Conservation (phyloP, 1,140 invertebrate species). For the Prorops nasuta region DNA sequence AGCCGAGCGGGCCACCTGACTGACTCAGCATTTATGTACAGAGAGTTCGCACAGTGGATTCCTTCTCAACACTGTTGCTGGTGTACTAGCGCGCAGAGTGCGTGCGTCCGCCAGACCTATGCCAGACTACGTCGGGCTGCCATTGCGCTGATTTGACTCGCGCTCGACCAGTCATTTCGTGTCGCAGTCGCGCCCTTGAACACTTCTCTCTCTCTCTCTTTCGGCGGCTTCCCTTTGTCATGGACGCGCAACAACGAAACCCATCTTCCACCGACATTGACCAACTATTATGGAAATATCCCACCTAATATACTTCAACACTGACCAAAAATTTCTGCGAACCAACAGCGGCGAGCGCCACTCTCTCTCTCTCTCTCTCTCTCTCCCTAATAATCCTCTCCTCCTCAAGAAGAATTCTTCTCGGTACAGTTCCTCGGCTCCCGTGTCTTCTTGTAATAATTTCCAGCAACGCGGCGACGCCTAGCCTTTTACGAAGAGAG, state of each 20-base stretch:
- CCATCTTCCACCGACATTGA: too few species aligned
- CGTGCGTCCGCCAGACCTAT: conserved; percentile 26
- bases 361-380: not conserved
- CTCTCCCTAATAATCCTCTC: not conserved
- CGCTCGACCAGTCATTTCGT: conserved; percentile 7
- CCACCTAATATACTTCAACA: too few species aligned
- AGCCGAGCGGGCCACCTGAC: conserved; percentile 30
- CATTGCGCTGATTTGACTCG: conserved; percentile 21
- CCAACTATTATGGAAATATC: too few species aligned
- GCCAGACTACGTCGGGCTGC: conserved; percentile 27
- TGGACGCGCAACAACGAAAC: too few species aligned
- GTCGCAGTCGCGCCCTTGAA: conserved; percentile 28
- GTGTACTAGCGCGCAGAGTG: conserved; percentile 16
- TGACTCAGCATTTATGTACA: conserved; percentile 34
- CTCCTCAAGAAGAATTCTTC: not conserved
- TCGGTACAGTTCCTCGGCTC: conserved; percentile 2
- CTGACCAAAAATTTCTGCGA: too few species aligned
- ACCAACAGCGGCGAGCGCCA: not conserved
- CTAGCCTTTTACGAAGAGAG: too few species aligned
- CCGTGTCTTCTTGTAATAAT: too few species aligned
- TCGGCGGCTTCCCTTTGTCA: too few species aligned
- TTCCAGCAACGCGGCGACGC: too few species aligned
- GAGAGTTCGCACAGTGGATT: too few species aligned
- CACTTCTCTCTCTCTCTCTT: conserved; percentile 2
- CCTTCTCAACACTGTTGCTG: too few species aligned